A percentile compares a stretch with the other conserved stretches of the same genome.
Evolutionary conservation across 2,888 invertebrate species (phyloP).

Genomic region (Cenopis cana): DNA sequence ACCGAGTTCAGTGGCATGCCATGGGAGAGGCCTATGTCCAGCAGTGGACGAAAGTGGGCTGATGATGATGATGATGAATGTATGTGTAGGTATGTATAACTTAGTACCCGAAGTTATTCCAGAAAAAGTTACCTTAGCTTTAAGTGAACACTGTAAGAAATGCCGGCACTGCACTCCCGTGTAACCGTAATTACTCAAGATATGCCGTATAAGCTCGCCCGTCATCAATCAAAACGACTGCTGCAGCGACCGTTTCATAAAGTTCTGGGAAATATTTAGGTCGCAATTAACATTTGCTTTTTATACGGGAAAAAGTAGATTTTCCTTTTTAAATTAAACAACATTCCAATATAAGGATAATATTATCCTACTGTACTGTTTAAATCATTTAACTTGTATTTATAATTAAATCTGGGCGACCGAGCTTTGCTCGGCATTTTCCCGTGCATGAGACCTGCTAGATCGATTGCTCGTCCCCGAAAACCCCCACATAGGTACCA

Average conservation of each 20-base stretch:
- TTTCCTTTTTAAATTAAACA: not conserved
- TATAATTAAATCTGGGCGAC: too few species aligned
- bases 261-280: constrained; percentile 50
- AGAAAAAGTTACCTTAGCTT: not conserved
- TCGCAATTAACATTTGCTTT: constrained; percentile 39
- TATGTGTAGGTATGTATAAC: too few species aligned
- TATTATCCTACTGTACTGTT: too few species aligned
- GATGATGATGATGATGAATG: too few species aligned
- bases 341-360: not conserved
- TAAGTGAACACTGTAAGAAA: not conserved
- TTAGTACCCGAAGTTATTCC: not conserved
- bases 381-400: too few species aligned
- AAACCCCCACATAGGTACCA: too few species aligned
- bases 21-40: too few species aligned
- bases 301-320: constrained; percentile 2
- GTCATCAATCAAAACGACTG: constrained; percentile 65
- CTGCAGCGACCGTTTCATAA: constrained; percentile 59
- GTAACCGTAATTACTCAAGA: constrained; percentile 41
- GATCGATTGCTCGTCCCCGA: too few species aligned
- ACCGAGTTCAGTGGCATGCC: too few species aligned
- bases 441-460: too few species aligned
- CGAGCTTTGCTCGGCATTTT: too few species aligned
- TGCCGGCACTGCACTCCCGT: constrained; percentile 27
- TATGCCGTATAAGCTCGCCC: constrained; percentile 28
- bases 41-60: too few species aligned